phyloP scores from a whole-genome alignment of 2,888 invertebrate genomes.

The Tryphoninae sp. region DNA sequence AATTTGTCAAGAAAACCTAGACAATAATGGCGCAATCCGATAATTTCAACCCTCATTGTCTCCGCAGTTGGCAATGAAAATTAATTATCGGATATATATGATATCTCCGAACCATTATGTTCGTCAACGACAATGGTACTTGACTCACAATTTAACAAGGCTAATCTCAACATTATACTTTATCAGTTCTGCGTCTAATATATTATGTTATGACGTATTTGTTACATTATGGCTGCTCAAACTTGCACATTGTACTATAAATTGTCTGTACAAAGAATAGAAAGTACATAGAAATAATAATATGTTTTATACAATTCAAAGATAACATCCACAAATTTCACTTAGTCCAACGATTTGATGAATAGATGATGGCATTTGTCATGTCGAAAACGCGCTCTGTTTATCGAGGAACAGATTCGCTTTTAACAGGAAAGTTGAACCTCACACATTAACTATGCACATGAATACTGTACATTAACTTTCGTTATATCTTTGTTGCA shows the following conservation, averaged over 20 bases:
- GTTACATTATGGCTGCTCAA: constrained; percentile 68
- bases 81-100: constrained; percentile 15
- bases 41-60: constrained; percentile 15
- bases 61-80: constrained; percentile 5
- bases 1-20: constrained; percentile 37
- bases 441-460: constrained; percentile 48
- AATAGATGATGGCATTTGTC: constrained; percentile 47
- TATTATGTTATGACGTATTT: constrained; percentile 65
- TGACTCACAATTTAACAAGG: constrained; percentile 59
- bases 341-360: constrained; percentile 39
- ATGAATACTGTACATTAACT: constrained; percentile 60
- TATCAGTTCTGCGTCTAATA: constrained; percentile 70
- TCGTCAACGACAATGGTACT: constrained; percentile 47
- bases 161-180: constrained; percentile 63
- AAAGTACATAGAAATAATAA: constrained; percentile 61
- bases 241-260: constrained; percentile 67
- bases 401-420: constrained; percentile 56
- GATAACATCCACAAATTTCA: constrained; percentile 56
- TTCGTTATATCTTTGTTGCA: constrained; percentile 42
- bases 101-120: constrained; percentile 35
- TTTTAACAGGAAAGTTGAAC: constrained; percentile 49
- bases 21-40: constrained; percentile 46
- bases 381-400: constrained; percentile 52
- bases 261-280: constrained; percentile 64
- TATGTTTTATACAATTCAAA: constrained; percentile 62